phyloP scores from a whole-genome alignment of 2,888 invertebrate species.

The Unio pictorum region DNA sequence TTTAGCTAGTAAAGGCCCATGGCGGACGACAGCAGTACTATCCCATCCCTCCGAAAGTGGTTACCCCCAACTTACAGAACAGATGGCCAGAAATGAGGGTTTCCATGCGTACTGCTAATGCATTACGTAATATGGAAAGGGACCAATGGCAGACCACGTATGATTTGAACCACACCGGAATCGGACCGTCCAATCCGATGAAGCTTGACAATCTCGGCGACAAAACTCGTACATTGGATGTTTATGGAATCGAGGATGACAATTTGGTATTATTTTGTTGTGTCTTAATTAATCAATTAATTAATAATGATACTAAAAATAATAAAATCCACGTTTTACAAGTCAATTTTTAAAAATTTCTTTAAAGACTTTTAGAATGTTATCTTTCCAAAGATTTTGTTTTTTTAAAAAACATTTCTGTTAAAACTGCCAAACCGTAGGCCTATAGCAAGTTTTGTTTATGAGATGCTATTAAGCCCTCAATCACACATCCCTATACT shows the following conservation, averaged over 20 bases:
- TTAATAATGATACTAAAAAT: too few relatives aligned
- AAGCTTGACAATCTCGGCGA: conserved; percentile 64
- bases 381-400: too few relatives aligned
- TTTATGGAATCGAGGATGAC: conserved; percentile 54
- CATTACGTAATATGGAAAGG: conserved; percentile 63
- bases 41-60: conserved; percentile 63
- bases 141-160: conserved; percentile 68
- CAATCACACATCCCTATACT: too few relatives aligned
- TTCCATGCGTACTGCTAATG: conserved; percentile 54
- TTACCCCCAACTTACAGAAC: conserved; percentile 61
- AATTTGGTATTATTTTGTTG: conserved; percentile 49
- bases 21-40: conserved; percentile 58
- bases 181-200: conserved; percentile 63
- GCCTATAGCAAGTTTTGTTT: too few relatives aligned
- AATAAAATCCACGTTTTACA: too few relatives aligned
- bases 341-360: too few relatives aligned
- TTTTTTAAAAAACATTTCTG: too few relatives aligned
- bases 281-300: neutral
- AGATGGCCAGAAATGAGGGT: conserved; percentile 51
- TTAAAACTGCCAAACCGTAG: too few relatives aligned
- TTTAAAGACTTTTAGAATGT: too few relatives aligned
- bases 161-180: conserved; percentile 60
- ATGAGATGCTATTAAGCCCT: too few relatives aligned
- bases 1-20: conserved; percentile 58
- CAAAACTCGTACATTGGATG: conserved; percentile 43